Evolutionary conservation across 2,797 vertebrate species (phyloP).

Genomic region (Rhadinocentrus ornatus): DNA sequence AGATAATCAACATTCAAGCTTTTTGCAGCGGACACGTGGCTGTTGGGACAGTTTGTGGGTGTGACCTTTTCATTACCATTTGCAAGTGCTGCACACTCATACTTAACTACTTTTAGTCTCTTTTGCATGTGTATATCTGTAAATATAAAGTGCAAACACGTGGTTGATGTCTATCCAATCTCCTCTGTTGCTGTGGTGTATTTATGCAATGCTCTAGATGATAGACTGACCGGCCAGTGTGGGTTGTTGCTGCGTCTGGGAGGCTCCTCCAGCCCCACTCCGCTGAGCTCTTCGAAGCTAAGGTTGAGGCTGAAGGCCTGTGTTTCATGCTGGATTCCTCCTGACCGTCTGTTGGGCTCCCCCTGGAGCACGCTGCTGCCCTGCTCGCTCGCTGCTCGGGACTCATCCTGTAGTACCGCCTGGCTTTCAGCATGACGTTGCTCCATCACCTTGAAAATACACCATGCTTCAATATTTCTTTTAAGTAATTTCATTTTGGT

Average conservation of each 20-base stretch:
- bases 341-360: constrained; percentile 59
- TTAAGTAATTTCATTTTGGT: background rate
- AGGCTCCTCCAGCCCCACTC: constrained; percentile 90
- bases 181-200: background rate
- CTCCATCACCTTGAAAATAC: constrained; percentile 86
- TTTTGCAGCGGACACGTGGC: constrained; percentile 30
- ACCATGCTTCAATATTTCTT: constrained; percentile 5
- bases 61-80: constrained; percentile 9
- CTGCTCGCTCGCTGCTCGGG: constrained; percentile 78
- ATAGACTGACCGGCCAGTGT: constrained; percentile 84
- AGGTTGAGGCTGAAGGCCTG: constrained; percentile 91
- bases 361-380: constrained; percentile 47
- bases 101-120: constrained; percentile 9
- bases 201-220: constrained; percentile 3
- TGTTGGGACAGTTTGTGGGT: constrained; percentile 36
- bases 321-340: constrained; percentile 51
- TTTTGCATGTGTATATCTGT: background rate
- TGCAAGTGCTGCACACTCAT: constrained; percentile 15
- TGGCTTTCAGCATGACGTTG: constrained; percentile 90
- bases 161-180: background rate
- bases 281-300: constrained; percentile 96
- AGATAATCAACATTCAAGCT: constrained; percentile 53
- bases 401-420: constrained; percentile 86
- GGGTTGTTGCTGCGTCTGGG: constrained; percentile 82
- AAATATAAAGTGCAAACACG: background rate